Percentiles rank a stretch among this genome's conserved stretches.
These are phyloP conservation scores for Drosophila emarginata DNA, from an alignment of 2,888 invertebrate species.

Conservation along the genomic window DNA sequence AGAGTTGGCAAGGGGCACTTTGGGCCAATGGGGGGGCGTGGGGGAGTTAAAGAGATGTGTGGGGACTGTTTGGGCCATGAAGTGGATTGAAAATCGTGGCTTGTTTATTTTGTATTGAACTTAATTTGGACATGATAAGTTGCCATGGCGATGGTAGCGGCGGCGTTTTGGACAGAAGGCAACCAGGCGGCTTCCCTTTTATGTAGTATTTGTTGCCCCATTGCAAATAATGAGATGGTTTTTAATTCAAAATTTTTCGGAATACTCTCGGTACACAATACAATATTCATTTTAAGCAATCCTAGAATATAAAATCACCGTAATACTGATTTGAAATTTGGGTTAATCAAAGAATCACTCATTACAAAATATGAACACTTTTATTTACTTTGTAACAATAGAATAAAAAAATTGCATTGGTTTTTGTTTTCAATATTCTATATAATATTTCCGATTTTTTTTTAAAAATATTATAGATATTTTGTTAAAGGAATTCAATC, in stretches of 20 bases:
- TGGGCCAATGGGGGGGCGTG: constrained; percentile 41
- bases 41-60: background rate
- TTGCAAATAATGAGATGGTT: constrained; percentile 11
- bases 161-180: constrained; percentile 36
- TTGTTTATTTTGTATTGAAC: constrained; percentile 73
- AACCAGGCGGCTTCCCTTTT: constrained; percentile 60
- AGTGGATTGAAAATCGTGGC: constrained; percentile 18
- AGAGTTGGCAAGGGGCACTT: constrained; percentile 74
- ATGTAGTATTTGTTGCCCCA: constrained; percentile 31
- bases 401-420: no score
- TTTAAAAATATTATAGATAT: no score
- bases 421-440: no score
- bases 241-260: background rate
- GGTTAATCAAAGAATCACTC: no score
- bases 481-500: no score
- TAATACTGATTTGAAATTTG: no score
- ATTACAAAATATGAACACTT: no score
- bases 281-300: no score
- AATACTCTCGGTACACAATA: no score
- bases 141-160: constrained; percentile 45
- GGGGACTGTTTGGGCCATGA: background rate
- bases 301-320: no score
- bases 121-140: constrained; percentile 79
- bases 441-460: no score
- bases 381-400: no score